Evolutionary conservation across 2,888 invertebrate genomes (phyloP).

Genomic region (Archips crataeganus): DNA sequence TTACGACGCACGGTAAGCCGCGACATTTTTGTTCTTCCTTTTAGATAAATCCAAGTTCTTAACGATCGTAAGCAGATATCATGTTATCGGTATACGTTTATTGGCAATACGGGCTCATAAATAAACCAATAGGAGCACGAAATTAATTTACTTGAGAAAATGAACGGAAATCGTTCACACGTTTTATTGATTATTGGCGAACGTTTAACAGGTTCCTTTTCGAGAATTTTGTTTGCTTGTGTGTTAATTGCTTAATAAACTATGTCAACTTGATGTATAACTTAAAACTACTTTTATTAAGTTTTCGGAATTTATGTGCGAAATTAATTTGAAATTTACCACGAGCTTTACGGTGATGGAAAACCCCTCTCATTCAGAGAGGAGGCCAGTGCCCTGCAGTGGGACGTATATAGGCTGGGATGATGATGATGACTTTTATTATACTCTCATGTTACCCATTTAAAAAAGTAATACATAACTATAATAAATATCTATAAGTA

Average conservation of each 20-base stretch:
- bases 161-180: slow-evolving; percentile 60
- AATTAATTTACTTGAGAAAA: slow-evolving; percentile 81
- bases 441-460: neutral
- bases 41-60: slow-evolving; percentile 83
- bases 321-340: too few species aligned
- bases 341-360: too few species aligned
- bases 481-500: neutral
- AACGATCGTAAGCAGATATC: slow-evolving; percentile 83
- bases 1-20: slow-evolving; percentile 79
- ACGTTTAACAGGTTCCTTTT: neutral
- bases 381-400: too few species aligned
- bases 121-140: slow-evolving; percentile 80
- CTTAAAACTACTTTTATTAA: neutral
- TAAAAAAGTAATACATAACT: neutral
- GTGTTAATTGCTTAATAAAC: neutral
- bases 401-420: too few species aligned
- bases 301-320: too few species aligned
- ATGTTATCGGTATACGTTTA: slow-evolving; percentile 83
- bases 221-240: neutral
- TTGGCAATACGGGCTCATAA: slow-evolving; percentile 83
- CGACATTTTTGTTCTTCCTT: slow-evolving; percentile 83
- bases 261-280: neutral
- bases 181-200: slow-evolving; percentile 4
- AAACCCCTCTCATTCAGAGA: too few species aligned
- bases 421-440: too few species aligned